Percentiles rank a stretch among this genome's conserved stretches.
These are phyloP conservation scores for Drosophila arizonae DNA, from an alignment of 1,140 invertebrate genomes.

Conservation along the genomic window DNA sequence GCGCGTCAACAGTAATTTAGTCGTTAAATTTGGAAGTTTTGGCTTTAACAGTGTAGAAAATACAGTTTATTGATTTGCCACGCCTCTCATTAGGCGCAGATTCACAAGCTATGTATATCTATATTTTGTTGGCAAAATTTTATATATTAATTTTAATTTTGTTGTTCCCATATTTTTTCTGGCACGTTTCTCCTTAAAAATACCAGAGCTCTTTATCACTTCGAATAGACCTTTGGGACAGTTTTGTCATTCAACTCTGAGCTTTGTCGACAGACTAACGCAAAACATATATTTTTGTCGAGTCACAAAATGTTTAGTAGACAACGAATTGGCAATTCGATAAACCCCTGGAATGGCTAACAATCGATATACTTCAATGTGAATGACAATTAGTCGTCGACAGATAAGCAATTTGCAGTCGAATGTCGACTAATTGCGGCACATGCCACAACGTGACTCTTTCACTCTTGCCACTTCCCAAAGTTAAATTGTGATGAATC, in stretches of 20 bases:
- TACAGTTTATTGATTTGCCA: too few species aligned
- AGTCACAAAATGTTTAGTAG: too few species aligned
- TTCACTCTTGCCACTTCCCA: conserved; percentile 47
- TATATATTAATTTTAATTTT: too few species aligned
- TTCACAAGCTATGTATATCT: too few species aligned
- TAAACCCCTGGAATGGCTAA: neutral
- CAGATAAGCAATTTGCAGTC: neutral
- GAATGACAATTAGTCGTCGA: conserved; percentile 16
- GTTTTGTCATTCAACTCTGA: neutral
- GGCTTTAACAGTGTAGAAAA: too few species aligned
- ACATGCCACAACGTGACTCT: conserved; percentile 55
- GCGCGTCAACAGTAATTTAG: too few species aligned
- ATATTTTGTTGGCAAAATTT: too few species aligned
- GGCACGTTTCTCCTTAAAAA: neutral
- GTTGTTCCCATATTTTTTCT: neutral
- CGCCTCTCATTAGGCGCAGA: too few species aligned
- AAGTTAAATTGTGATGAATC: conserved; percentile 68
- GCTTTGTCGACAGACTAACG: neutral
- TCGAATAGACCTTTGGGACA: too few species aligned
- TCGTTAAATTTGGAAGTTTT: too few species aligned
- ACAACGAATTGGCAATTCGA: neutral
- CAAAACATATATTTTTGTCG: too few species aligned
- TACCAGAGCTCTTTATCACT: too few species aligned
- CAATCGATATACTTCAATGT: neutral
- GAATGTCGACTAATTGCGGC: conserved; percentile 57